These are phyloP conservation scores for Aphelocoma californica DNA, from an alignment of 2,797 vertebrate genomes.

Conservation along the genomic window DNA sequence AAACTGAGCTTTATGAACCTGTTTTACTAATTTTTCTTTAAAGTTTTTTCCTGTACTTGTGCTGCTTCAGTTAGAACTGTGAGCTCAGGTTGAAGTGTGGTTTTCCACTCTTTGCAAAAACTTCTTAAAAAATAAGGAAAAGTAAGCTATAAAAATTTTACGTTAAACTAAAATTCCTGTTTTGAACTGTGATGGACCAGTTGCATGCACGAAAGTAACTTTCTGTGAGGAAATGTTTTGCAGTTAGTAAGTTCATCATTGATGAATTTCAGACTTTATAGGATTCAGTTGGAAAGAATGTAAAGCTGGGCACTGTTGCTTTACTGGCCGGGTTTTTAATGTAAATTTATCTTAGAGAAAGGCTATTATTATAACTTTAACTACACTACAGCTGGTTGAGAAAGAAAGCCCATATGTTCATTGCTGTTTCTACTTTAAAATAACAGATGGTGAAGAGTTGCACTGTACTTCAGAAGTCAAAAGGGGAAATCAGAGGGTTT, in stretches of 20 bases:
- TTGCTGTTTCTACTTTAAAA: conserved; percentile 77
- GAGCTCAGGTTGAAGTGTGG: not conserved
- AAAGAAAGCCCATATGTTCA: conserved; percentile 81
- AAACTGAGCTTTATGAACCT: not conserved
- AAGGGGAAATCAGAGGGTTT: conserved; percentile 41
- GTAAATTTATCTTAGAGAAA: conserved; percentile 81
- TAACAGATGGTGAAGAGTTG: conserved; percentile 81
- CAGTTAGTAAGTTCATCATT: conserved; percentile 30
- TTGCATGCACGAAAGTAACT: not conserved
- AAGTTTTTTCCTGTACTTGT: not conserved
- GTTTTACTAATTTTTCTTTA: not conserved
- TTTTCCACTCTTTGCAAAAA: not conserved
- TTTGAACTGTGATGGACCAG: not conserved
- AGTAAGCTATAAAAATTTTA: not conserved
- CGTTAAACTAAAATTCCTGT: not conserved
- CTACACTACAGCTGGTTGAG: conserved; percentile 81
- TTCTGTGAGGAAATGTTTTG: conserved; percentile 5
- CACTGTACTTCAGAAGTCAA: conserved; percentile 80
- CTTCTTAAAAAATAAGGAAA: not conserved
- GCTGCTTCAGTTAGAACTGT: not conserved
- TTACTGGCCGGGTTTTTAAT: conserved; percentile 75
- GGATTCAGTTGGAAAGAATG: conserved; percentile 50
- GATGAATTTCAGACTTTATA: conserved; percentile 52
- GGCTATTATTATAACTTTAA: conserved; percentile 84
- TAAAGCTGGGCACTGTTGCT: conserved; percentile 63